Evolutionary conservation across 1,140 invertebrate genomes (phyloP).

Genomic region (Pseudomyrmex concolor): DNA sequence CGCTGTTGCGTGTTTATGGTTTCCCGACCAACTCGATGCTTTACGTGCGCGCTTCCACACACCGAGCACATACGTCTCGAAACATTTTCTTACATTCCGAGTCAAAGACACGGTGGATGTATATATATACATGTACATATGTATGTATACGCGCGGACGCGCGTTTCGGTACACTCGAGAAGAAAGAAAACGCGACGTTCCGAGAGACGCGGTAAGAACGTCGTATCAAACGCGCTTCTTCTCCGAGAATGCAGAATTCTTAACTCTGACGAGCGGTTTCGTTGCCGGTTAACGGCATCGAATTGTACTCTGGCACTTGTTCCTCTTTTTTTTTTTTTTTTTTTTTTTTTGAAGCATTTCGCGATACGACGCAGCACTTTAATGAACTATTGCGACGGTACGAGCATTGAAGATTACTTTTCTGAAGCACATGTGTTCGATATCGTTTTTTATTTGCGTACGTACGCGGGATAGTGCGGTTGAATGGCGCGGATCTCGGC

Average conservation of each 20-base stretch:
- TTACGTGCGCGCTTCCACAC: not conserved
- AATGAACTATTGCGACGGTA: not conserved
- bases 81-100: slow-evolving; percentile 64
- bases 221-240: slow-evolving; percentile 50
- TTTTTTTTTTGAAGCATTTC: slow-evolving; percentile 27
- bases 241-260: slow-evolving; percentile 54
- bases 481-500: not conserved
- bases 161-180: slow-evolving; percentile 31
- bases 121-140: too few relatives aligned
- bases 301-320: not conserved
- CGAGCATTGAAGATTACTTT: not conserved
- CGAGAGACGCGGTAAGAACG: slow-evolving; percentile 39
- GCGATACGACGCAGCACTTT: not conserved
- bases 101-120: slow-evolving; percentile 46
- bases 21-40: slow-evolving; percentile 5
- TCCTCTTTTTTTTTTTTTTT: not conserved
- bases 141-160: not conserved
- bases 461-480: not conserved
- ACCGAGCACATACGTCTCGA: slow-evolving; percentile 29
- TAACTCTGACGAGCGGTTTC: slow-evolving; percentile 41
- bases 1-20: slow-evolving; percentile 63
- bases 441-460: slow-evolving; percentile 16
- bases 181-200: slow-evolving; percentile 61
- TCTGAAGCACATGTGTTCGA: not conserved
- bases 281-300: not conserved